Base-by-base conservation (phyloP, 2,113 vertebrate genomes). In the Tragelaphus scriptus region DNA sequence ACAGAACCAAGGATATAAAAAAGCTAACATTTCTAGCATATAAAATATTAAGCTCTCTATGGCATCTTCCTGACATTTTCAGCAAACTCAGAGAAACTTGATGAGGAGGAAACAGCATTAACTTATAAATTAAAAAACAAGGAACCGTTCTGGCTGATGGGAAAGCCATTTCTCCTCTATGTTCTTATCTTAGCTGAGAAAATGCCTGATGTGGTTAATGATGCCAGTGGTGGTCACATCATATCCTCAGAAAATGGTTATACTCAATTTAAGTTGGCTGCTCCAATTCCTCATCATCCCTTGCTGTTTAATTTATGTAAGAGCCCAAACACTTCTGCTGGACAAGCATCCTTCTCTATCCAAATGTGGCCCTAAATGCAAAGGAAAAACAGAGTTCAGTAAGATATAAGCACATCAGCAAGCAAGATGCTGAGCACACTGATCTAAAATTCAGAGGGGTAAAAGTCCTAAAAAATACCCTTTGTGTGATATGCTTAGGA, bases 51-150 rank as follows among this genome's bases (percentile, higher is more conserved):
- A 94, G 85, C 32, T n/a, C 12, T 55, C 9, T 6, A 61, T 90
- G 53, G 28, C n/a, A 94, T 92, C 63, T 59, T 89, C 36, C 85
- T 96, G 90, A 90, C 85, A 90, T 96, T 97, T 94, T 96, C 68
- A 96, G 85, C 75, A 96, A 91, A 86, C 51, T 5, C 36, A 90
- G 36, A 96, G 75, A 85, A 13, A 90, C 77, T 68, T 61, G 86
- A 85, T 63, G 49, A 89, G 84, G 40, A 79, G 53, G 79, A 56
- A 91, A 68, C 44, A 95, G 79, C 61, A 93, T 55, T n/a, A 91
- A 75, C 9, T 51, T 87, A 88, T 80, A 96, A 56, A 96, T 94
- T 96, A 58, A 87, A 90, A 93, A 95, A 32, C 19, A 75, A 91
- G 44, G 23, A 93, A 26, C 44, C 56, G 26, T 86, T 36, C 47